These are phyloP conservation scores for Apogon hyalosoma DNA, from an alignment of 2,797 vertebrate genomes.

Conservation along the genomic window DNA sequence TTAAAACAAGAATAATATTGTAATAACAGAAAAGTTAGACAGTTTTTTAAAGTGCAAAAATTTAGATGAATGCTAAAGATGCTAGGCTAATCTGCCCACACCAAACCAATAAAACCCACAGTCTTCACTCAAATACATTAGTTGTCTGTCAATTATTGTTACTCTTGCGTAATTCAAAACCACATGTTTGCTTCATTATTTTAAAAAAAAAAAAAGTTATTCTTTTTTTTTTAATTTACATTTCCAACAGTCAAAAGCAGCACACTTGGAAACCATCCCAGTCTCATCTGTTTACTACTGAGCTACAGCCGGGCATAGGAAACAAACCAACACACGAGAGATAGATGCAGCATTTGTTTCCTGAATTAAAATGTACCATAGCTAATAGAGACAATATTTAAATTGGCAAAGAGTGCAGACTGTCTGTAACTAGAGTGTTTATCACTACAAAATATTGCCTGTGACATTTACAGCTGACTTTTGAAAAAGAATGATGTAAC, in stretches of 20 bases:
- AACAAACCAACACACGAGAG: background rate
- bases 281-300: background rate
- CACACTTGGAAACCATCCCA: background rate
- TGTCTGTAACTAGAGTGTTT: background rate
- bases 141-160: too few species aligned
- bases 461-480: conserved; percentile 21
- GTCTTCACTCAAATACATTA: too few species aligned
- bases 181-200: too few species aligned
- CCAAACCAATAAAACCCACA: too few species aligned
- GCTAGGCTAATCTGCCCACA: too few species aligned
- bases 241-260: background rate
- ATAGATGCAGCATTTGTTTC: background rate
- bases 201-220: too few species aligned
- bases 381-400: background rate
- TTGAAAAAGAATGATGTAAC: background rate
- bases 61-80: too few species aligned
- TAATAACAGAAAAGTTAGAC: too few species aligned
- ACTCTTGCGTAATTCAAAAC: background rate
- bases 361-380: background rate
- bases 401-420: background rate
- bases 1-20: too few species aligned
- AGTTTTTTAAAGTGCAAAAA: too few species aligned
- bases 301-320: background rate
- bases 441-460: conserved; percentile 8
- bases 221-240: too few species aligned